These are phyloP conservation scores for Agonopterix alstromeriana DNA, from an alignment of 2,888 invertebrate species.

Conservation along the genomic window DNA sequence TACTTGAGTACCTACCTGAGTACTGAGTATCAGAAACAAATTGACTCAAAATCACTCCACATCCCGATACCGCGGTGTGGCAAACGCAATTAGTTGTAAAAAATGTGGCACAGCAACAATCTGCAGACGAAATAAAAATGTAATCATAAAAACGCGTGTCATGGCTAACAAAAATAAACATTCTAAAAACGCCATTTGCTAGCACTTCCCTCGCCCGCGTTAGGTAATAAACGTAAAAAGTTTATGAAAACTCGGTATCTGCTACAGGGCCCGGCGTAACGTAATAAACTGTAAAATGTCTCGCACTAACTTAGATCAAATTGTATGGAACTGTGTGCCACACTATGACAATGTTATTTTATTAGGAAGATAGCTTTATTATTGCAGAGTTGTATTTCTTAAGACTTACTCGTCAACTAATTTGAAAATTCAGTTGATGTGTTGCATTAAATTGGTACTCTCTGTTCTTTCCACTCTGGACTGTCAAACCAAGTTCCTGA, in stretches of 20 bases:
- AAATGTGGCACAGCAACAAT: slow-evolving; percentile 3
- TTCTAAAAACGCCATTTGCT: slow-evolving; percentile 46
- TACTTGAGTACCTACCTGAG: too few relatives aligned
- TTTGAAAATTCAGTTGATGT: too few relatives aligned
- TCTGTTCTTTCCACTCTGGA: too few relatives aligned
- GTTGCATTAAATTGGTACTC: too few relatives aligned
- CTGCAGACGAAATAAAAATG: slow-evolving; percentile 4
- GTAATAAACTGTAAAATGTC: slow-evolving; percentile 57
- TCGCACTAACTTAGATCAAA: slow-evolving; percentile 36
- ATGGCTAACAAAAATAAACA: slow-evolving; percentile 36
- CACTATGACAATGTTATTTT: neutral
- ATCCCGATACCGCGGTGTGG: neutral
- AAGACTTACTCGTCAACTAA: too few relatives aligned
- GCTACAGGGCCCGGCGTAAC: slow-evolving; percentile 29
- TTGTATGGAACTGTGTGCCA: slow-evolving; percentile 17
- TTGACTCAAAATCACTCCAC: too few relatives aligned
- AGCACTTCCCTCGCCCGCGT: slow-evolving; percentile 31
- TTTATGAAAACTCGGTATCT: slow-evolving; percentile 48
- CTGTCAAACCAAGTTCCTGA: too few relatives aligned
- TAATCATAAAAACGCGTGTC: slow-evolving; percentile 13
- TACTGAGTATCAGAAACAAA: too few relatives aligned
- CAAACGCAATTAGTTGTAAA: slow-evolving; percentile 2
- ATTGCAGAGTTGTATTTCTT: too few relatives aligned
- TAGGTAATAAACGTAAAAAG: slow-evolving; percentile 56
- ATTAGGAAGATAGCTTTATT: too few relatives aligned